Conservation (phyloP, 2,888 invertebrate genomes). For the Phortica magna region DNA sequence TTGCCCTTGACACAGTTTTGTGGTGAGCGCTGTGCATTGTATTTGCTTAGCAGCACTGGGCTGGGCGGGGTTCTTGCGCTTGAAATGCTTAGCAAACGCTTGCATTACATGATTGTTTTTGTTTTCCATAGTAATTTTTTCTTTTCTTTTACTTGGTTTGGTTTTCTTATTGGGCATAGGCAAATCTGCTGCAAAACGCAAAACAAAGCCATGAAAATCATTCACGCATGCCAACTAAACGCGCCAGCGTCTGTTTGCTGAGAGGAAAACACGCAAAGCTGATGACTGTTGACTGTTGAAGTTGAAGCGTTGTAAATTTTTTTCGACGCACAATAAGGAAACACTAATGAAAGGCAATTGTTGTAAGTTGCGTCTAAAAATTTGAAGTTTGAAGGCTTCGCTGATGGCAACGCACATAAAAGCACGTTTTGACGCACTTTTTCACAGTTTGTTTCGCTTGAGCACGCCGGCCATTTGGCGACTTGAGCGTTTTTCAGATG, state of each 20-base stretch:
- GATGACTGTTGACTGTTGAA: not conserved
- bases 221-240: constrained; percentile 30
- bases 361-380: not conserved
- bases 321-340: constrained; percentile 14
- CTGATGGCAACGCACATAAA: not conserved
- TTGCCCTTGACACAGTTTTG: constrained; percentile 66
- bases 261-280: not conserved
- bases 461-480: not conserved
- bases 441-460: not conserved
- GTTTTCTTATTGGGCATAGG: not conserved
- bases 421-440: not conserved
- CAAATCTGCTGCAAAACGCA: not conserved
- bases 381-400: not conserved
- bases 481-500: not conserved
- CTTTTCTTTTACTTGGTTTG: constrained; percentile 9
- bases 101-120: constrained; percentile 14
- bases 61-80: not conserved
- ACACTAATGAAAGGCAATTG: constrained; percentile 8
- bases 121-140: not conserved
- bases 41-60: not conserved
- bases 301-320: not conserved
- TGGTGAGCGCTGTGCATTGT: not conserved
- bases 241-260: not conserved
- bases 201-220: constrained; percentile 26
- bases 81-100: not conserved